A percentile compares a stretch with the other conserved stretches of the same genome.
Evolutionary conservation across 2,797 vertebrate genomes (phyloP).

Genomic region (Huso huso): DNA sequence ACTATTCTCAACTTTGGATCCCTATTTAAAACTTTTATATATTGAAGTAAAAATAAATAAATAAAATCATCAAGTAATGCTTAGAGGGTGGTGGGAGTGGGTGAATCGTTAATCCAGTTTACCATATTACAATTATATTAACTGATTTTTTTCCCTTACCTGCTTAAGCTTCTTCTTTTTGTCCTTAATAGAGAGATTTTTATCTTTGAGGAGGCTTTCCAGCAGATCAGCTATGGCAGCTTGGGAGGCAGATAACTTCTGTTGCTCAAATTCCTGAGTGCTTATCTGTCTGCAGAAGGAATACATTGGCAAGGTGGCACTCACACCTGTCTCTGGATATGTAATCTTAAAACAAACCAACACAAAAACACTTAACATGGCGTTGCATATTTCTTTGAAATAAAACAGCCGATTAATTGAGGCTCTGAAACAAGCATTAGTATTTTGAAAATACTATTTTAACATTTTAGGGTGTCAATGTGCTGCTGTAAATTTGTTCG

Average conservation of each 20-base stretch:
- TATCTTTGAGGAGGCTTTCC: slow-evolving; percentile 78
- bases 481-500: too few species aligned
- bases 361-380: background rate
- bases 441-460: too few species aligned
- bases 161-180: slow-evolving; percentile 84
- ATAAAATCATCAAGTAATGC: too few species aligned
- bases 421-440: too few species aligned
- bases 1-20: too few species aligned
- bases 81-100: too few species aligned
- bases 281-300: slow-evolving; percentile 89
- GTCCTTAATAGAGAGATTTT: slow-evolving; percentile 73
- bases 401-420: background rate
- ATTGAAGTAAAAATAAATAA: too few species aligned
- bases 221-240: slow-evolving; percentile 83
- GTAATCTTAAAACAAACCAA: slow-evolving; percentile 51
- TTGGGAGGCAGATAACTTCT: slow-evolving; percentile 78
- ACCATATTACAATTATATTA: too few species aligned
- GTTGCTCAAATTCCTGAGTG: slow-evolving; percentile 81
- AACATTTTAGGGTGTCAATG: too few species aligned
- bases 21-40: too few species aligned
- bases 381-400: background rate
- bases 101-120: too few species aligned
- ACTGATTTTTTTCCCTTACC: slow-evolving; percentile 46
- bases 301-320: slow-evolving; percentile 58
- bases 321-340: slow-evolving; percentile 36